Evolutionary conservation across 2,888 invertebrate species (phyloP).

Genomic region (Pollenia amentaria): DNA sequence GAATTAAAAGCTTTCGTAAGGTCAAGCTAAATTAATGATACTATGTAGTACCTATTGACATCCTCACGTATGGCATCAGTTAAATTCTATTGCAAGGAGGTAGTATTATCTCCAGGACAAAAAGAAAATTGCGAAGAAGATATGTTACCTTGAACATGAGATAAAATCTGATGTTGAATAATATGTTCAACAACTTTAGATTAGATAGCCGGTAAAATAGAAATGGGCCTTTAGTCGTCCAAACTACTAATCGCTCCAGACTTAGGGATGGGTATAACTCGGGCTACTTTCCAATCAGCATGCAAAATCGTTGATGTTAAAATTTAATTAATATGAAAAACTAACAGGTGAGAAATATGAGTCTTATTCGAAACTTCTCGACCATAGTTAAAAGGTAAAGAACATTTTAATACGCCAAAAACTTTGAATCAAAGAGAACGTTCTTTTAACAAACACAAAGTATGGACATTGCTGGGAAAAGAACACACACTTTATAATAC

Average conservation of each 20-base stretch:
- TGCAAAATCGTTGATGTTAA: too few species aligned
- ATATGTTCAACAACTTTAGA: slow-evolving; percentile 21
- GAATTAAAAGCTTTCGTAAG: slow-evolving; percentile 27
- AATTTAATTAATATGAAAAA: too few species aligned
- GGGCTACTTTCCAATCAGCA: too few species aligned
- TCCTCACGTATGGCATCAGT: slow-evolving; percentile 1
- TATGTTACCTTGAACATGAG: background rate
- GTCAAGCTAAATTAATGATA: too few species aligned
- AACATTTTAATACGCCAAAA: too few species aligned
- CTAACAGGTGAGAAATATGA: background rate
- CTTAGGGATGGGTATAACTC: slow-evolving; percentile 31
- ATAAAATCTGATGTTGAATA: slow-evolving; percentile 1
- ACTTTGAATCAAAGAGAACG: too few species aligned
- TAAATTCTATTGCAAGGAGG: background rate
- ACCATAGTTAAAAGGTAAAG: too few species aligned
- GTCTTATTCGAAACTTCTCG: too few species aligned
- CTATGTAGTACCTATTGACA: background rate
- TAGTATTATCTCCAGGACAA: slow-evolving; percentile 13
- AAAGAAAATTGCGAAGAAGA: slow-evolving; percentile 21
- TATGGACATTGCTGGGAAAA: too few species aligned
- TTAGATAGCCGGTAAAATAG: background rate
- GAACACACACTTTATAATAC: too few species aligned
- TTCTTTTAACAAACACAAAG: too few species aligned
- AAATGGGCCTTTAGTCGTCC: slow-evolving; percentile 24
- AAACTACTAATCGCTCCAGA: background rate